Evolutionary conservation across 2,888 invertebrate genomes (phyloP), one percentile per base, ranked within the genome.

Genomic region (Gari tellinella): DNA sequence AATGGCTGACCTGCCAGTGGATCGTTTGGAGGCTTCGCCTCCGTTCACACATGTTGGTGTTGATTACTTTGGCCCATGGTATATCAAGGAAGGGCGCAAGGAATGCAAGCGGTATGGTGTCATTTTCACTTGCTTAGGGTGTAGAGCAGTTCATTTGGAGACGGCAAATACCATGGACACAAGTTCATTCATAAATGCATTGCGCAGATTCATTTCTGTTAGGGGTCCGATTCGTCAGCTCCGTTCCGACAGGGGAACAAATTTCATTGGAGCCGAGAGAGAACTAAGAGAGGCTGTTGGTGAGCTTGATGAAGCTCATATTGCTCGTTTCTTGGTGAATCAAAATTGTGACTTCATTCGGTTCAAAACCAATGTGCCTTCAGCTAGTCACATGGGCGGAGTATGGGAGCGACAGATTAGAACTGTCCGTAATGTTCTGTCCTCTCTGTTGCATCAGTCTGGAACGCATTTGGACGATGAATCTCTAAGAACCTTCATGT

Each of bases 1-100:
- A n/a, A 91, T 90, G 90, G 86, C 88, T 0, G 77, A 87, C 26
- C 73, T 91, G 10, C 91, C 92, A 1, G 19, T 25, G 4, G 80
- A 85, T 8, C 65, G 92, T 61, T 79, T 90, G 4, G 72, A 63
- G 2, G 68, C 78, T 4, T 37, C 68, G 5, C 87, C 90, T 7
- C 23, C 37, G 14, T 92, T 92, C 72, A 53, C 79, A 1, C 70
- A 85, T 48, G 60, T 66, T 12, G 90, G 90, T 10, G 53, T 91
- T 1, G 91, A 91, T 51, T 90, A 82, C 17, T 86, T 84, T 40
- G 90, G 91, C 1, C 90, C 90, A 0, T 81, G 86, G 19, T 68
- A 75, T 17, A 61, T 90, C 0, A 72, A 79, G 17, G 83, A 86
- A 19, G 82, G 82, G 7, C 62, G 84, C 31, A 85, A 83, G 31